Evolutionary conservation across 2,113 vertebrate genomes (phyloP).

Genomic region (Ceyx margarethae): DNA sequence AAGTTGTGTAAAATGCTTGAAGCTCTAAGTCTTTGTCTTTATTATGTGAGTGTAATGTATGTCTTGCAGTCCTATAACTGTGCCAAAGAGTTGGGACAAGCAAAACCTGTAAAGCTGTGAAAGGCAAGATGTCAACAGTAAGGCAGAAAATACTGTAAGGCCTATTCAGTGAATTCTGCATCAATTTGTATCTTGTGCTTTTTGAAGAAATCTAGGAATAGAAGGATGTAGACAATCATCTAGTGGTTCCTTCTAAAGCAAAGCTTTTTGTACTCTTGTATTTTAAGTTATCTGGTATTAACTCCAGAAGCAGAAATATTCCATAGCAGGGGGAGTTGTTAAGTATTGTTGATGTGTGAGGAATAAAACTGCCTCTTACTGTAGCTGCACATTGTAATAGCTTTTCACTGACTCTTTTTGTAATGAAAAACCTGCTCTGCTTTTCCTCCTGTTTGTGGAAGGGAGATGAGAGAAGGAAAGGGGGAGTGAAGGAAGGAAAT

Average conservation of each 20-base stretch:
- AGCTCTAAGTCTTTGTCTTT: conserved; percentile 10
- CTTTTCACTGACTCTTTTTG: neutral
- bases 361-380: neutral
- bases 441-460: neutral
- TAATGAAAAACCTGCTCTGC: neutral
- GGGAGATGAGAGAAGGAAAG: too few relatives aligned
- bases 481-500: neutral
- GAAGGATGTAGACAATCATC: neutral
- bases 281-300: neutral
- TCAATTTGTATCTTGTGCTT: neutral
- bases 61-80: neutral
- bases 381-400: neutral
- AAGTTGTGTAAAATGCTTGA: neutral
- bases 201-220: neutral
- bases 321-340: neutral
- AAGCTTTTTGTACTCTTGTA: neutral
- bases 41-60: neutral
- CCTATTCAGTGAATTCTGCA: neutral
- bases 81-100: neutral
- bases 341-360: neutral
- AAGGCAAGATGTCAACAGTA: neutral
- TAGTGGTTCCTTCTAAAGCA: neutral
- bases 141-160: neutral
- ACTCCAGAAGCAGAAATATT: neutral
- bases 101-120: neutral